Conservation (phyloP, 1,140 invertebrate species). For the Sinella curviseta region DNA sequence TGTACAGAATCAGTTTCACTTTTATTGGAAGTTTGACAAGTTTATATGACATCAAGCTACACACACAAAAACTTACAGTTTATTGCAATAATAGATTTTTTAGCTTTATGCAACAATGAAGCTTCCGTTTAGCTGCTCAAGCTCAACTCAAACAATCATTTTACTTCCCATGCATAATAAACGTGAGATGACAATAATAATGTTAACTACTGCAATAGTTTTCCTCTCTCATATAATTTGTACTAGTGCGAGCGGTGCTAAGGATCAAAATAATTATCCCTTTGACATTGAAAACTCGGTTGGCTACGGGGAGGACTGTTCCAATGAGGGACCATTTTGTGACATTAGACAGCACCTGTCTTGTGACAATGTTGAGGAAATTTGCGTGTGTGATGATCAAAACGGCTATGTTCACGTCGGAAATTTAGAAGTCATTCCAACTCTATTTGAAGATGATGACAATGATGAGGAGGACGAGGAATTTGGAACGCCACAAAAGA, state of each 20-base stretch:
- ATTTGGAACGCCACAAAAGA: not conserved
- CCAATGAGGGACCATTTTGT: not conserved
- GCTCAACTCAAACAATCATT: not conserved
- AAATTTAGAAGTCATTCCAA: not conserved
- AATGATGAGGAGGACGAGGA: not conserved
- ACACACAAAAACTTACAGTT: too few relatives aligned
- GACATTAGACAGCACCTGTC: not conserved
- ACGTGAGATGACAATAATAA: not conserved
- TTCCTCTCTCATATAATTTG: not conserved
- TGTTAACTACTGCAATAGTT: not conserved
- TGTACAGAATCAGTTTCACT: not conserved
- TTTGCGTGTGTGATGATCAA: not conserved
- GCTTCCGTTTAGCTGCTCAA: not conserved
- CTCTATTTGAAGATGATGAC: not conserved
- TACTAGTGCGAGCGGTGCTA: not conserved
- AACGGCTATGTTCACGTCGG: not conserved
- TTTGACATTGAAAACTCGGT: not conserved
- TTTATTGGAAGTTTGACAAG: not conserved
- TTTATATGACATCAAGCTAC: too few relatives aligned
- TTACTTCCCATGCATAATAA: too few relatives aligned
- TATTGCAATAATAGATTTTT: too few relatives aligned
- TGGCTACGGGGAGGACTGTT: constrained; percentile 6
- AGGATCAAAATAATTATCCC: not conserved
- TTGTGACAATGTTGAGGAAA: not conserved
- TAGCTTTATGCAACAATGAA: too few relatives aligned